Percentiles rank a stretch among this genome's conserved stretches.
These are phyloP conservation scores for Cerastoderma edule DNA, from an alignment of 2,888 invertebrate genomes.

Conservation along the genomic window DNA sequence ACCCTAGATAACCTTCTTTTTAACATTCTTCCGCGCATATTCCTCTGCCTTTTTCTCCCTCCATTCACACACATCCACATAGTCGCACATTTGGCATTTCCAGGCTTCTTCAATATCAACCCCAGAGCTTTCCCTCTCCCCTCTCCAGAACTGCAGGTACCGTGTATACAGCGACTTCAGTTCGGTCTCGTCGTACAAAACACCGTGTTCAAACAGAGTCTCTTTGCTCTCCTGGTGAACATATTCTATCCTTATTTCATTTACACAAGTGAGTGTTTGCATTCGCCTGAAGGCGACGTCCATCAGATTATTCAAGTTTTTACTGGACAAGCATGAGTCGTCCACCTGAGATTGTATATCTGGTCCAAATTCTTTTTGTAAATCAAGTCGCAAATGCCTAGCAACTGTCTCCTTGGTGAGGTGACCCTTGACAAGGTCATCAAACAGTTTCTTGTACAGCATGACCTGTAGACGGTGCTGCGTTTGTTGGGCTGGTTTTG, in stretches of 20 bases:
- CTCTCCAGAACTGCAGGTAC: conserved; percentile 75
- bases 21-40: conserved; percentile 57
- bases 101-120: conserved; percentile 83
- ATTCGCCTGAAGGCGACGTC: conserved; percentile 64
- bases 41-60: conserved; percentile 70
- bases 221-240: conserved; percentile 74
- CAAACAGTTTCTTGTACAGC: conserved; percentile 80
- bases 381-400: conserved; percentile 68
- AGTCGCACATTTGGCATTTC: conserved; percentile 81
- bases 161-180: conserved; percentile 57
- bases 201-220: conserved; percentile 62
- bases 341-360: conserved; percentile 61
- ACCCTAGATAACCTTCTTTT: too few species aligned
- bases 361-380: conserved; percentile 67
- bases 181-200: conserved; percentile 67
- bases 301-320: conserved; percentile 63
- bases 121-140: conserved; percentile 70
- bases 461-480: conserved; percentile 78
- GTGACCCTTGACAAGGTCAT: conserved; percentile 77
- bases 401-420: conserved; percentile 66
- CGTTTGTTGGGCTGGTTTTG: conserved; percentile 71
- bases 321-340: conserved; percentile 35
- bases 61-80: conserved; percentile 79
- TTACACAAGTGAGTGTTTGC: conserved; percentile 74
- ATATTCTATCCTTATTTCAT: conserved; percentile 74